Evolutionary conservation across 2,113 vertebrate genomes (phyloP).

Genomic region (Addax nasomaculatus): DNA sequence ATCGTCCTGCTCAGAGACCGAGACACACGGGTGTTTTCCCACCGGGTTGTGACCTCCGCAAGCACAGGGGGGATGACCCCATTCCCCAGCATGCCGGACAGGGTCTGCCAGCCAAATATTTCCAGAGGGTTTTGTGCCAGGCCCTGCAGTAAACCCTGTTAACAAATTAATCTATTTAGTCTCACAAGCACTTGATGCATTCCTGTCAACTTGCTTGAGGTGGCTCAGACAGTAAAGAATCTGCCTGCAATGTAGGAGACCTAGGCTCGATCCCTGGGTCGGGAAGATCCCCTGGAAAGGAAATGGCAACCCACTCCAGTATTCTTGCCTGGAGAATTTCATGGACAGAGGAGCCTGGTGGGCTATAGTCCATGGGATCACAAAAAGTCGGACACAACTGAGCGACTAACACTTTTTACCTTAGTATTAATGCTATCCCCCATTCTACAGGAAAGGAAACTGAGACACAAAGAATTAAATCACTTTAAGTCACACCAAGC

Average conservation of each 20-base stretch:
- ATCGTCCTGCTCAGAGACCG: background rate
- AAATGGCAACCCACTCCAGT: background rate
- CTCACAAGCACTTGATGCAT: background rate
- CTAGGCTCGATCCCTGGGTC: background rate
- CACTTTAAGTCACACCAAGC: background rate
- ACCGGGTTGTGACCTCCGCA: background rate
- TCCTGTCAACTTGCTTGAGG: background rate
- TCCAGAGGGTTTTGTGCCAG: too few relatives aligned
- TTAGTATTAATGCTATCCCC: background rate
- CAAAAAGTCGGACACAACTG: background rate
- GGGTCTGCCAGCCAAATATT: fast-evolving
- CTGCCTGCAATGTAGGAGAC: background rate
- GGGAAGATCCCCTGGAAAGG: background rate
- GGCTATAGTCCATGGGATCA: background rate
- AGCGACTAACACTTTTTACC: background rate
- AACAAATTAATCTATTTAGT: background rate
- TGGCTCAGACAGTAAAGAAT: background rate
- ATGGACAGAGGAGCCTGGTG: background rate
- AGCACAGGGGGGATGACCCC: background rate
- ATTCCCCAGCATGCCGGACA: fast-evolving
- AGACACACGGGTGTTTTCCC: background rate
- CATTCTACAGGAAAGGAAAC: background rate
- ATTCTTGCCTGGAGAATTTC: background rate
- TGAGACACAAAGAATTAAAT: background rate
- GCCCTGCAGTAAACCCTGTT: too few relatives aligned